Evolutionary conservation across 2,113 vertebrate species (phyloP).

Genomic region (Prochilodus magdalenae): DNA sequence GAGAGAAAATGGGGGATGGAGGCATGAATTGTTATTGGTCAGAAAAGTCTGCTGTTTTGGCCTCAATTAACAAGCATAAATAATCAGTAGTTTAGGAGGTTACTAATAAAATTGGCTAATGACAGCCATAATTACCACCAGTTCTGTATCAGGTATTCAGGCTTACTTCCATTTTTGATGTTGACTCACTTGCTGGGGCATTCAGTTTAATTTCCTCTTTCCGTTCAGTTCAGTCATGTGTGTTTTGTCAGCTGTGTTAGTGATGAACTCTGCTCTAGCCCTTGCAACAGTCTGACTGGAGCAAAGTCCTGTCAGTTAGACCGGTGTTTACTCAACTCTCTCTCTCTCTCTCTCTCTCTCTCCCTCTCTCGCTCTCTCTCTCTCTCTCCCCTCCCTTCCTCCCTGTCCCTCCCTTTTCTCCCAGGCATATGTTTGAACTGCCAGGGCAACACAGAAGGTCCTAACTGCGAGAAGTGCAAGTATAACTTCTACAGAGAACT

Average conservation of each 20-base stretch:
- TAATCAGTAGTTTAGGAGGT: background rate
- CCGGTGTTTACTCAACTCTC: constrained; percentile 47
- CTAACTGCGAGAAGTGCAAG: constrained; percentile 80
- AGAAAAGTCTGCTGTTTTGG: no score
- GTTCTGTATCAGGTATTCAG: background rate
- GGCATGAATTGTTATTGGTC: no score
- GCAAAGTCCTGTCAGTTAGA: constrained; percentile 48
- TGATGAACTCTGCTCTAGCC: constrained; percentile 15
- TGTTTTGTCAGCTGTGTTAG: constrained; percentile 25
- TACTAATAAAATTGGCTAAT: background rate
- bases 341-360: constrained; percentile 9
- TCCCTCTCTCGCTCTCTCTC: constrained; percentile 36
- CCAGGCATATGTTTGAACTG: constrained; percentile 82
- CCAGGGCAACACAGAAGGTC: constrained; percentile 79
- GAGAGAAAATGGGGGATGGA: no score
- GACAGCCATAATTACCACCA: background rate
- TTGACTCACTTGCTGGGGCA: background rate
- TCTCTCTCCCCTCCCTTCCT: background rate
- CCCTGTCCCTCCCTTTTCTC: constrained; percentile 42
- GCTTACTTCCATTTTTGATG: background rate
- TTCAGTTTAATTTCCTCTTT: constrained; percentile 8
- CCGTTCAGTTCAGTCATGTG: background rate
- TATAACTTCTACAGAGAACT: constrained; percentile 74
- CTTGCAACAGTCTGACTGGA: constrained; percentile 36
- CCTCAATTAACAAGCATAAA: background rate